Percentiles rank a stretch among this genome's conserved stretches.
Evolutionary conservation across 2,888 invertebrate species (phyloP).

Genomic region (Schizaphis graminum): DNA sequence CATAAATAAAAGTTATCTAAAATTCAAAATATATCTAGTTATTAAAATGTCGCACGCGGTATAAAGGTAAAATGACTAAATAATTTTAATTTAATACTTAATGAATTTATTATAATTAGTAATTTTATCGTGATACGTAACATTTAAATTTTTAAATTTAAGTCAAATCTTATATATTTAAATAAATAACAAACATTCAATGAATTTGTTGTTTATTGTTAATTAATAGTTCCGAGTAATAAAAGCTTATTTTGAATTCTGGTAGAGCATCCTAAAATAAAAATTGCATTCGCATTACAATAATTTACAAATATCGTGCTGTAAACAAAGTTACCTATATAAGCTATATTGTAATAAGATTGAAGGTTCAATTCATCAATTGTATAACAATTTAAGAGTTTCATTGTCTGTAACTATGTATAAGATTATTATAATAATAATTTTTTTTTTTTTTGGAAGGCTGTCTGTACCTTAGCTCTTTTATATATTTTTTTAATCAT

Average conservation of each 20-base stretch:
- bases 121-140: not conserved
- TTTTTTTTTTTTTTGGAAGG: not conserved
- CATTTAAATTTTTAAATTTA: not conserved
- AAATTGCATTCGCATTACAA: not conserved
- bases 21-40: not conserved
- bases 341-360: not conserved
- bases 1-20: not conserved
- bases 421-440: not conserved
- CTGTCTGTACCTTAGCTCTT: no score
- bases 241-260: slow-evolving; percentile 11
- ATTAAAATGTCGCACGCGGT: not conserved
- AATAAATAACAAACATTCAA: not conserved
- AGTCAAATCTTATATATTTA: not conserved
- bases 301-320: slow-evolving; percentile 2
- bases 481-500: not conserved
- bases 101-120: not conserved
- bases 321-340: not conserved
- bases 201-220: not conserved
- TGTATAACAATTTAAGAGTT: not conserved
- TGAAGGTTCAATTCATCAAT: not conserved
- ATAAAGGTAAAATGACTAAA: not conserved
- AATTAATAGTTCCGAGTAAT: slow-evolving; percentile 1
- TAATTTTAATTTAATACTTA: not conserved
- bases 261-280: not conserved
- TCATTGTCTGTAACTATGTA: not conserved